Evolutionary conservation across 2,113 vertebrate species (phyloP).

Genomic region (Clarias batrachus): DNA sequence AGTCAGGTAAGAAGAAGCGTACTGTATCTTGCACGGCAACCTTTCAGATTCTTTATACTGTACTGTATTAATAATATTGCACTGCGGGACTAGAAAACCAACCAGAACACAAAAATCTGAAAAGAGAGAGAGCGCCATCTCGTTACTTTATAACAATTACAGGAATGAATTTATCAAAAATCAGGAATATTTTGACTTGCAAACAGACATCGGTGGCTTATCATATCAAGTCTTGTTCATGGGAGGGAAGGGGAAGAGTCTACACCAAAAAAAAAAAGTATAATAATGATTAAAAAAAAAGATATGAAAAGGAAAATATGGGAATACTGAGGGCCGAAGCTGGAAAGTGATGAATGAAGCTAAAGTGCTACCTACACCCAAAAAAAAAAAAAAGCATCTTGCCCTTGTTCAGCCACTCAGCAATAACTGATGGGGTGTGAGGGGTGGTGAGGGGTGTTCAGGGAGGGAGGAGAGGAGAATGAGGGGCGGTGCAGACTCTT

Average conservation of each 20-base stretch:
- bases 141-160: conserved; percentile 26
- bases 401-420: conserved; percentile 36
- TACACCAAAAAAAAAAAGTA: conserved; percentile 5
- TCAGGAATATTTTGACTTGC: conserved; percentile 12
- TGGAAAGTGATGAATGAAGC: conserved; percentile 24
- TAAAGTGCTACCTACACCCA: conserved; percentile 47
- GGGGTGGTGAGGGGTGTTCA: no score
- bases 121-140: background rate
- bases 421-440: conserved; percentile 21
- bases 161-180: conserved; percentile 44
- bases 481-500: conserved; percentile 55
- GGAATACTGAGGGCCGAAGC: conserved; percentile 21
- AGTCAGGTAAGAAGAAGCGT: background rate
- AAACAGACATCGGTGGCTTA: conserved; percentile 28
- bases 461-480: background rate
- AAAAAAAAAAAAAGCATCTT: conserved; percentile 15
- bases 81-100: conserved; percentile 22
- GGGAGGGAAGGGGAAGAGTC: background rate
- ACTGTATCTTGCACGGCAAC: background rate
- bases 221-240: conserved; percentile 26
- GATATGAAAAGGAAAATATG: conserved; percentile 17
- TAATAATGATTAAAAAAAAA: background rate
- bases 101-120: background rate
- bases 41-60: conserved; percentile 14
- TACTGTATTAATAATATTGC: conserved; percentile 21